Base-by-base conservation (phyloP, 2,888 invertebrate genomes). In the Aleiodes alternator region DNA sequence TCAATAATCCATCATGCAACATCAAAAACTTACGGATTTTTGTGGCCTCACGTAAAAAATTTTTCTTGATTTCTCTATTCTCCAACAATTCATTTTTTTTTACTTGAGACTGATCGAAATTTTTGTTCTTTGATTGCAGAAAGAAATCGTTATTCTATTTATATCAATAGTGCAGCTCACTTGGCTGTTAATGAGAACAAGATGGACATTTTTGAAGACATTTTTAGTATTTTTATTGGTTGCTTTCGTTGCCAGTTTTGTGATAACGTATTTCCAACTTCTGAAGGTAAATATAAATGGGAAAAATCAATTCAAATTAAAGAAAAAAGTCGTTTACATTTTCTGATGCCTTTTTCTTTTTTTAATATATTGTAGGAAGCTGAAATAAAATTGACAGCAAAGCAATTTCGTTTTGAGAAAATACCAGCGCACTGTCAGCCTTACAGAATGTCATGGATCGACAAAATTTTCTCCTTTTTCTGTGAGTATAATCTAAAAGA, bases 251-350 rank as follows among this genome's bases (percentile, higher is more conserved):
- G 68, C 78, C 0, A 87, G 87, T 72, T 87, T 83, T 53, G 74
- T 84, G 9, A 82, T 87, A 66, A 86, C 83, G 1, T 88, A 85
- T 84, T 83, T 82, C 81, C 81, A 83, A 31, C 83, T 88, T 51
- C 55, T 87, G 70, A 79, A 84, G 82, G 87, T 87, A 79, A 34
- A 12, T 34, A 64, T 61, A 12, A 59, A 71, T 73, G 38, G 31
- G 59, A 43, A 43, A 51, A 66, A 43, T 1, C 1, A 11, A 43
- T 9, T 43, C 23, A 48, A 59, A n/a, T 77, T 43, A 23, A 23
- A 23, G n/a, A 6, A n/a, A n/a, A 34, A 23, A 43, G 7, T 70
- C 0, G 34, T 34, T 34, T 4, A 34, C 6, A 34, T 34, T 34
- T 6, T 6, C 6, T 34, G 6, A 34, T 34, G 34, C 34, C 34